Evolutionary conservation across 2,888 invertebrate species (phyloP), one percentile per base, ranked within the genome.

Genomic region (Lycia hirtaria): DNA sequence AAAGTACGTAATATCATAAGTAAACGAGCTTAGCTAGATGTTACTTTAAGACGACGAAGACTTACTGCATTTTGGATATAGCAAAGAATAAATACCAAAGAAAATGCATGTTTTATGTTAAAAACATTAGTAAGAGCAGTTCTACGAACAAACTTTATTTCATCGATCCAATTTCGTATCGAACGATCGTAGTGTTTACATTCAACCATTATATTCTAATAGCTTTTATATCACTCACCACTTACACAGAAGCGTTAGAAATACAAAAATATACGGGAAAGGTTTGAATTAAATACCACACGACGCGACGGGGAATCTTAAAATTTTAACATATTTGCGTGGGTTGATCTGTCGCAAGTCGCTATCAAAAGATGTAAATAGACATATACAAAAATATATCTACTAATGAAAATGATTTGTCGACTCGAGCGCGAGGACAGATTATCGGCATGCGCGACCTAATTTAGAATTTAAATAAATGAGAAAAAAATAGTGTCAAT

Each of bases 321-420:
- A 71, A 72, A 74, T 68, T 60, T 60, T 60, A 64, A 71, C 71
- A 74, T 71, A 74, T 70, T 69, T 65, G 68, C 62, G 78, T 77
- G 67, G 71, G 72, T 47, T 65, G 44, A 50, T 22, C 51, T 64
- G 69, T 65, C 67, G 57, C 66, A 67, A 60, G 65, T 40, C 65
- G 60, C 60, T 67, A 72, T 71, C 65, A 64, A 70, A 71, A 52
- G 57, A 60, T 62, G 49, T 53, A 67, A 64, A 62, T 67, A 66
- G 56, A 63, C 37, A 56, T 53, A 50, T 37, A 56, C 47, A 52
- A 58, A 52, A 56, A 56, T 53, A 51, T 52, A 51, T 51, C 9
- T 10, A 56, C n/a, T 43, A 47, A 60, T 41, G 53, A 56, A 56
- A 35, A 51, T 61, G 47, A 59, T 65, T 60, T 63, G 56, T 59